Evolutionary conservation across 2,888 invertebrate species (phyloP).

Genomic region (Polydrusus tereticollis): DNA sequence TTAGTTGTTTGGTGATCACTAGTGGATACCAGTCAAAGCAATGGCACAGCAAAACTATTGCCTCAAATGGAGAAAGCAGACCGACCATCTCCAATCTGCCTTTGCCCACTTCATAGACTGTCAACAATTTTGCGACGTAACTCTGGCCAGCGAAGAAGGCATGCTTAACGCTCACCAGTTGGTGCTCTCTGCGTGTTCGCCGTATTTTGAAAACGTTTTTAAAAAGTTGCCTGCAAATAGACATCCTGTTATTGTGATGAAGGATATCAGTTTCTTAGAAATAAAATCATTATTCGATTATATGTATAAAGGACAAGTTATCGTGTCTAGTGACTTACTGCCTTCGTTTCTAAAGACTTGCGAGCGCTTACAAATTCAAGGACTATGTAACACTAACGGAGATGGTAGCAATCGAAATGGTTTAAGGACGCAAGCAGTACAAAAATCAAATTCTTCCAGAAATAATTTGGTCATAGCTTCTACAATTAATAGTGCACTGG

Average conservation of each 20-base stretch:
- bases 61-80: conserved; percentile 9
- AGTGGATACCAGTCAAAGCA: not conserved
- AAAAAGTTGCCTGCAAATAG: not conserved
- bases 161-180: conserved; percentile 30
- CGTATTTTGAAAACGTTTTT: conserved; percentile 24
- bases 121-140: conserved; percentile 28
- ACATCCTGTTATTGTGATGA: conserved; percentile 11
- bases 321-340: conserved; percentile 5
- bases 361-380: conserved; percentile 22
- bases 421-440: not conserved
- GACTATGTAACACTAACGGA: not conserved
- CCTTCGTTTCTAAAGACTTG: conserved; percentile 18
- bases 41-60: conserved; percentile 5
- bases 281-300: conserved; percentile 12
- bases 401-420: not conserved
- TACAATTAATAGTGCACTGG: not conserved
- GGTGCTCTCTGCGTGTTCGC: conserved; percentile 26
- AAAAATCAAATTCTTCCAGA: not conserved
- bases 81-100: not conserved
- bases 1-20: conserved; percentile 1
- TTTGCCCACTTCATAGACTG: not conserved
- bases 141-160: not conserved
- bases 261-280: conserved; percentile 14
- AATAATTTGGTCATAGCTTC: not conserved
- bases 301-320: conserved; percentile 24